Conservation (phyloP, 1,140 invertebrate genomes). For the Procambarus clarkii region DNA sequence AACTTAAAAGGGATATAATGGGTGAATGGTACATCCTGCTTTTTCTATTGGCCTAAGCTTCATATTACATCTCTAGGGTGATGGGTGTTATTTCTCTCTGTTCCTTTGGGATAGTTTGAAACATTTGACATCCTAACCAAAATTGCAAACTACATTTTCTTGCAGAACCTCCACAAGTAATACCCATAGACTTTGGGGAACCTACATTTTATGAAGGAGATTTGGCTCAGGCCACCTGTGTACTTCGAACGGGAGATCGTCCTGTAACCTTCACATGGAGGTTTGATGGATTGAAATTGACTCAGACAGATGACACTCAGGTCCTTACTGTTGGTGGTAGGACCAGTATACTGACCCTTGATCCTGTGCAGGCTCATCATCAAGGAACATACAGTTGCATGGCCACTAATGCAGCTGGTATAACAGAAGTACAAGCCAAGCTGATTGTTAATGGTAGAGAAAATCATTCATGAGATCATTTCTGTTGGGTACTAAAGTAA, state of each 20-base stretch:
- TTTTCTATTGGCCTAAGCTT: conserved; percentile 2
- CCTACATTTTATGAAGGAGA: conserved; percentile 75
- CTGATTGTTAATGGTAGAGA: conserved; percentile 67
- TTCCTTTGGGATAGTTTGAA: conserved; percentile 35
- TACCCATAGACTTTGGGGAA: conserved; percentile 65
- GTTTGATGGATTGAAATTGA: conserved; percentile 80
- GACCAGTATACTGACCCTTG: conserved; percentile 84
- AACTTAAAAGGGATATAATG: conserved; percentile 12
- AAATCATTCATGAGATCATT: conserved; percentile 7
- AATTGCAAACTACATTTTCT: conserved; percentile 37
- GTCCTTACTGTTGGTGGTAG: conserved; percentile 79
- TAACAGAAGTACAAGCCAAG: conserved; percentile 43
- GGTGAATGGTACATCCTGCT: conserved; percentile 26
- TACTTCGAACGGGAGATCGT: conserved; percentile 88
- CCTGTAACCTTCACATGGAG: conserved; percentile 87
- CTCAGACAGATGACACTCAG: conserved; percentile 64
- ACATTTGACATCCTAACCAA: conserved; percentile 7
- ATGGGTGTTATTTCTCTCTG: conserved; percentile 51
- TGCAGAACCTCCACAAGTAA: conserved; percentile 60
- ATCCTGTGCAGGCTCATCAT: conserved; percentile 81
- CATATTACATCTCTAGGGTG: background rate
- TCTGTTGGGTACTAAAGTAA: conserved; percentile 14
- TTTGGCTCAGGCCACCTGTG: conserved; percentile 83
- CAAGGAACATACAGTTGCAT: conserved; percentile 77
- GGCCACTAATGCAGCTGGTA: conserved; percentile 76